Conservation (phyloP, 2,888 invertebrate genomes). For the Clitarchus hookeri region DNA sequence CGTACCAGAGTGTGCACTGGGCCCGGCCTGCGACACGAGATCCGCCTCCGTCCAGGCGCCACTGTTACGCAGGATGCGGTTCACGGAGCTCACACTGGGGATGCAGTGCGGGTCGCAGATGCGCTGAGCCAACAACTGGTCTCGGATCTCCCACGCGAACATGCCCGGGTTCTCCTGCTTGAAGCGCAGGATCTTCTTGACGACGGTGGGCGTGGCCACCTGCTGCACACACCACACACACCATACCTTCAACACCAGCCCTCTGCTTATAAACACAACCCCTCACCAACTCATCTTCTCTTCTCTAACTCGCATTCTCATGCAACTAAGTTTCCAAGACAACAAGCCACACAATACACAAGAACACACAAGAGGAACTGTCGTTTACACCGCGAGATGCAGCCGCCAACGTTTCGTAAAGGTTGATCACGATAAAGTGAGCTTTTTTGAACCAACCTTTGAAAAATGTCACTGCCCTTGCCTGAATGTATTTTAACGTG, state of each 20-base stretch:
- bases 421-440: too few relatives aligned
- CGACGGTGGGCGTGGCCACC: constrained; percentile 95
- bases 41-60: constrained; percentile 77
- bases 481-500: too few relatives aligned
- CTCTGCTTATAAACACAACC: too few relatives aligned
- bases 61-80: constrained; percentile 87
- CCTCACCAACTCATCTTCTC: too few relatives aligned
- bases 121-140: constrained; percentile 84
- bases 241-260: background rate
- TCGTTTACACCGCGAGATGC: too few relatives aligned
- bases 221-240: constrained; percentile 66
- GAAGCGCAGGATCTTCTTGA: constrained; percentile 89
- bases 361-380: too few relatives aligned
- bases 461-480: too few relatives aligned
- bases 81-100: constrained; percentile 93
- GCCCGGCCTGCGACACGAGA: constrained; percentile 45
- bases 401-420: too few relatives aligned
- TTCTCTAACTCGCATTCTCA: too few relatives aligned
- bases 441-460: too few relatives aligned
- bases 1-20: constrained; percentile 23
- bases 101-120: constrained; percentile 90
- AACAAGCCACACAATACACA: too few relatives aligned
- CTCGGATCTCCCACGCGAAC: constrained; percentile 97
- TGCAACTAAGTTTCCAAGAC: too few relatives aligned
- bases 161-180: constrained; percentile 95